Evolutionary conservation across 2,113 vertebrate species (phyloP).

Genomic region (Catharus minimus): DNA sequence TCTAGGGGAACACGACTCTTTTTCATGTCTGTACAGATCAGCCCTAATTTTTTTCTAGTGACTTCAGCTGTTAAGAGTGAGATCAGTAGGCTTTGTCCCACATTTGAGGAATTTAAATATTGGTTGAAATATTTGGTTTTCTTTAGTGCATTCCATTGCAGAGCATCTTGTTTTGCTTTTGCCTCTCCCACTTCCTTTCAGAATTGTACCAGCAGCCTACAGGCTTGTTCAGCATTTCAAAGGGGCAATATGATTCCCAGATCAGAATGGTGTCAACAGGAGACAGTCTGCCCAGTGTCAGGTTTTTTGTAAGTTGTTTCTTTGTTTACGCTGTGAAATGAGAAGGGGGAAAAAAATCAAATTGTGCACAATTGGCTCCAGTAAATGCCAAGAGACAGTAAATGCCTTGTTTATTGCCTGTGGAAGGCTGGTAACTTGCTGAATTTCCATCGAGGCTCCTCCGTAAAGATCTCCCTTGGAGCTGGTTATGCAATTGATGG

Average conservation of each 20-base stretch:
- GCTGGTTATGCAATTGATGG: constrained; percentile 59
- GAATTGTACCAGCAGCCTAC: constrained; percentile 26
- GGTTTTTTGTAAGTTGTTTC: constrained; percentile 22
- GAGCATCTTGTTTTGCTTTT: constrained; percentile 56
- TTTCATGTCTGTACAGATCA: not conserved
- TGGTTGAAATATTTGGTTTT: not conserved
- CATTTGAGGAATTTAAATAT: not conserved
- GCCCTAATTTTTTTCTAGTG: not conserved
- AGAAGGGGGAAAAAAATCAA: not conserved
- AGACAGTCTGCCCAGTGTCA: constrained; percentile 33
- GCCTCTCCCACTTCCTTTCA: constrained; percentile 50
- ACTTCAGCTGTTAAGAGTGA: not conserved
- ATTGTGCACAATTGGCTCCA: constrained; percentile 2
- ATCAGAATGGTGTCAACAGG: constrained; percentile 41
- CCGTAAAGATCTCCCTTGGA: constrained; percentile 1
- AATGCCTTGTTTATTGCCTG: constrained; percentile 54
- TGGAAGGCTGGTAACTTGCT: constrained; percentile 38
- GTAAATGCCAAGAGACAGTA: constrained; percentile 38
- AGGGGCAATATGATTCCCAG: constrained; percentile 13
- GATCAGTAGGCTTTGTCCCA: not conserved
- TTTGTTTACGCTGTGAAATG: constrained; percentile 24
- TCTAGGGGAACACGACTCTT: not conserved
- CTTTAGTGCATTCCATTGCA: not conserved
- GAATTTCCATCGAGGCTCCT: constrained; percentile 31
- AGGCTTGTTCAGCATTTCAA: constrained; percentile 45